Conservation (phyloP, 1,140 invertebrate species). For the Drosophila saltans region DNA sequence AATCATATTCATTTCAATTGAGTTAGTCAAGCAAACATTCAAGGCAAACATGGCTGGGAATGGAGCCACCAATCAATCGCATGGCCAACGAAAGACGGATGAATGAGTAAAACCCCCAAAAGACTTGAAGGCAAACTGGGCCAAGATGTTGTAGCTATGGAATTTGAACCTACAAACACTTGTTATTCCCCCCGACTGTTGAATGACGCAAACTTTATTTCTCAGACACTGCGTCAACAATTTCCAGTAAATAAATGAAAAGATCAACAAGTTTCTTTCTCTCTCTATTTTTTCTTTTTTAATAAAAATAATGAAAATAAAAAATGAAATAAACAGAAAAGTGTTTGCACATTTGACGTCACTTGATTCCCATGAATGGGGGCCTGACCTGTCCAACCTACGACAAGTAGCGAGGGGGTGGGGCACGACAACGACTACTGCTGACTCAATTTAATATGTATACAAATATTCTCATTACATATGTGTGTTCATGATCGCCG, state of each 20-base stretch:
- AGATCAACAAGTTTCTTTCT: conserved; percentile 15
- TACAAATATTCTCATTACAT: conserved; percentile 19
- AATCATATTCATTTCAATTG: neutral
- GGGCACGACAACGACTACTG: neutral
- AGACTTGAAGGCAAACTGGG: conserved; percentile 52
- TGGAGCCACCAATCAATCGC: conserved; percentile 14
- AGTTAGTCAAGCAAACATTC: conserved; percentile 13
- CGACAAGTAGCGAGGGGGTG: neutral
- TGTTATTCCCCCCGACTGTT: conserved; percentile 15
- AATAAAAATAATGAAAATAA: conserved; percentile 50
- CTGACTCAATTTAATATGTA: conserved; percentile 36
- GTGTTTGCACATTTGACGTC: conserved; percentile 58
- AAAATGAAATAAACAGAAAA: conserved; percentile 52
- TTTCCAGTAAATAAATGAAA: conserved; percentile 29
- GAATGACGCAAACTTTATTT: conserved; percentile 31
- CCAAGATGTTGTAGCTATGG: conserved; percentile 28
- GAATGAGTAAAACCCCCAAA: neutral
- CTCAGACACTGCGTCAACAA: conserved; percentile 21
- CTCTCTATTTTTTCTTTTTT: neutral
- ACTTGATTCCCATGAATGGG: conserved; percentile 25
- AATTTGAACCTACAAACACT: conserved; percentile 19
- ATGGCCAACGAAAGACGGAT: conserved; percentile 24
- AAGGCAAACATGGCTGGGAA: conserved; percentile 23
- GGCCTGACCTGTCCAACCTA: conserved; percentile 36
- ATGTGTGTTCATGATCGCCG: conserved; percentile 41